phyloP scores from a whole-genome alignment of 1,140 invertebrate species.

The Zaprionus vittiger region DNA sequence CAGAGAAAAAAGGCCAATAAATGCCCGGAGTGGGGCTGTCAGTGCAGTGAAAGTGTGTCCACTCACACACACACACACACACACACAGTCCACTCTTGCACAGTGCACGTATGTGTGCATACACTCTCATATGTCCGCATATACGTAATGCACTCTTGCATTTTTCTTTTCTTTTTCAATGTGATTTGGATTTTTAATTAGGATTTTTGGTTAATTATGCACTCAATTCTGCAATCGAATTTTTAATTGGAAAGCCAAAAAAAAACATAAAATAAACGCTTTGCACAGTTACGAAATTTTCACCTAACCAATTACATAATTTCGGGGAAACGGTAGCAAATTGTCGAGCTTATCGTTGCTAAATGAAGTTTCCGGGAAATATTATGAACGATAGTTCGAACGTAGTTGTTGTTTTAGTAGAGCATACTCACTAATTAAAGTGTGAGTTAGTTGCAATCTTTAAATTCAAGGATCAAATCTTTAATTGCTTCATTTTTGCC shows the following conservation, averaged over 20 bases:
- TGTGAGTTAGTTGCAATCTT: too few species aligned
- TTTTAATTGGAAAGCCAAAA: slow-evolving; percentile 57
- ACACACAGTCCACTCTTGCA: slow-evolving; percentile 7
- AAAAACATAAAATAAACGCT: slow-evolving; percentile 27
- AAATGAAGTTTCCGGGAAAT: too few species aligned
- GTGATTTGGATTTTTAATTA: slow-evolving; percentile 66
- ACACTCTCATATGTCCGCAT: slow-evolving; percentile 38
- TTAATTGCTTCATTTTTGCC: background rate
- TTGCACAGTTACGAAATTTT: slow-evolving; percentile 59
- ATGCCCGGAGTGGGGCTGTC: slow-evolving; percentile 53
- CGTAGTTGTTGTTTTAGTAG: too few species aligned
- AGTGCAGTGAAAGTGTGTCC: slow-evolving; percentile 75
- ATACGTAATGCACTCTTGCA: slow-evolving; percentile 50
- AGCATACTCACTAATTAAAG: too few species aligned
- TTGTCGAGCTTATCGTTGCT: background rate
- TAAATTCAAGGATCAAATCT: too few species aligned
- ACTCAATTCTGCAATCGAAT: slow-evolving; percentile 54
- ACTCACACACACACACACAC: slow-evolving; percentile 9
- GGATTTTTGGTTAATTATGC: slow-evolving; percentile 57
- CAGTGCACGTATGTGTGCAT: background rate
- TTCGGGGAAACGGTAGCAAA: background rate
- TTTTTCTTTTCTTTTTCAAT: slow-evolving; percentile 59
- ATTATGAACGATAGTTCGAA: too few species aligned
- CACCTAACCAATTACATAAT: slow-evolving; percentile 25
- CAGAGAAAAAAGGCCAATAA: slow-evolving; percentile 58